A percentile compares a stretch with the other conserved stretches of the same genome.
Evolutionary conservation across 2,888 invertebrate species (phyloP).

Genomic region (Terebella lapidaria): DNA sequence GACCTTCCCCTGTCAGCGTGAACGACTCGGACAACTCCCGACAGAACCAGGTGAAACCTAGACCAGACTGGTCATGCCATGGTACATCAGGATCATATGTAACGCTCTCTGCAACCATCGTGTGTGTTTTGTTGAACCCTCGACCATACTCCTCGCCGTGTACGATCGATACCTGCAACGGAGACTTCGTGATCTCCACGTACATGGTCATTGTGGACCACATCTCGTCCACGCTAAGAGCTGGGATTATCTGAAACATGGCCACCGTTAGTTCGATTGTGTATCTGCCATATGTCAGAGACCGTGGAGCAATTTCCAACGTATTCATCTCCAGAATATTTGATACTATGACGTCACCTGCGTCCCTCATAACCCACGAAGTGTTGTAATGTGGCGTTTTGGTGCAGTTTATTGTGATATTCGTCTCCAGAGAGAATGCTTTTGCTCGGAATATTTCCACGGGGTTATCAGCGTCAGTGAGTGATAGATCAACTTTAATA

Average conservation of each 20-base stretch:
- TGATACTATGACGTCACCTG: not conserved
- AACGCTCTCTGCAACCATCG: slow-evolving; percentile 16
- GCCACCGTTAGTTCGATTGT: not conserved
- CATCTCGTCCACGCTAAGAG: not conserved
- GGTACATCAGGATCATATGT: slow-evolving; percentile 26
- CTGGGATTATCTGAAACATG: not conserved
- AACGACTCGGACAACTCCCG: slow-evolving; percentile 13
- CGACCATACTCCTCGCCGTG: slow-evolving; percentile 17
- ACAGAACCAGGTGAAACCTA: slow-evolving; percentile 29
- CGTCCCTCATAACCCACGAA: not conserved
- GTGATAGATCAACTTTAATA: not conserved
- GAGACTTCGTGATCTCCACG: not conserved
- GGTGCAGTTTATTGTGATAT: not conserved
- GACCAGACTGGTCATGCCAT: slow-evolving; percentile 23
- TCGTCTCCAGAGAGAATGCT: not conserved
- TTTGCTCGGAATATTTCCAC: not conserved
- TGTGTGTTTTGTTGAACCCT: slow-evolving; percentile 1
- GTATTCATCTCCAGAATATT: not conserved
- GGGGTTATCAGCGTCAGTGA: not conserved
- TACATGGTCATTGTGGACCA: slow-evolving; percentile 2
- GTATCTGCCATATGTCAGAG: not conserved
- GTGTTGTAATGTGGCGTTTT: not conserved
- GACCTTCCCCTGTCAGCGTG: slow-evolving; percentile 9
- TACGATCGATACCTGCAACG: not conserved
- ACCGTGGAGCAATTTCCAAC: not conserved